A percentile compares a stretch with the other conserved stretches of the same genome.
These are phyloP conservation scores for Astreopora myriophthalma DNA, from an alignment of 64 coral and sea anemone species.

Conservation along the genomic window DNA sequence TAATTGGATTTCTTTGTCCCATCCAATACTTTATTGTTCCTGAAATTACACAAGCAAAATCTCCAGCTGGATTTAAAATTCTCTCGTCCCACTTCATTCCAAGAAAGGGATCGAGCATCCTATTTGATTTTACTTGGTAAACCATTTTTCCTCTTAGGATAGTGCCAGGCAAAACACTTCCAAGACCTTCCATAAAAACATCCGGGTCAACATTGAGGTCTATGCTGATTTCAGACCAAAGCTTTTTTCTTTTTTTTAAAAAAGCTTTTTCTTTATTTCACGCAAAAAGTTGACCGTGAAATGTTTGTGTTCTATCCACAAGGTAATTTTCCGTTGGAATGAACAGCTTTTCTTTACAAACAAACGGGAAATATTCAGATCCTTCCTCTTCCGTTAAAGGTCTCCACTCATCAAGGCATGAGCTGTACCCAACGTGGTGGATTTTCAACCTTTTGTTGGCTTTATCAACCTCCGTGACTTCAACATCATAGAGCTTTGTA, in stretches of 20 bases:
- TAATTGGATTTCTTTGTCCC: constrained; percentile 24
- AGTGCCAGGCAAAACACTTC: neutral
- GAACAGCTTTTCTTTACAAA: constrained; percentile 16
- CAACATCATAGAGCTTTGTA: constrained; percentile 68
- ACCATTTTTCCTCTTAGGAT: neutral
- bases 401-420: constrained; percentile 24
- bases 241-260: no score
- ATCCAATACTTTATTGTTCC: constrained; percentile 44
- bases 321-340: constrained; percentile 6
- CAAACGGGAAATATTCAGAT: constrained; percentile 29
- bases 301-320: constrained; percentile 23
- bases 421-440: constrained; percentile 55
- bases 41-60: constrained; percentile 56
- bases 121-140: constrained; percentile 5
- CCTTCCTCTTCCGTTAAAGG: neutral
- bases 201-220: constrained; percentile 46
- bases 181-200: constrained; percentile 52
- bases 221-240: constrained; percentile 31
- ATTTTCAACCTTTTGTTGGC: neutral
- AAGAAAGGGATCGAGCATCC: constrained; percentile 4
- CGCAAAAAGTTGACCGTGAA: constrained; percentile 45
- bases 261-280: constrained; percentile 62
- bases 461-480: constrained; percentile 56
- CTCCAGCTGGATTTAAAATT: constrained; percentile 60
- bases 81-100: constrained; percentile 36